A percentile compares a stretch with the other conserved stretches of the same genome.
Evolutionary conservation across 2,113 vertebrate genomes (phyloP).

Genomic region (Eulemur rufifrons): DNA sequence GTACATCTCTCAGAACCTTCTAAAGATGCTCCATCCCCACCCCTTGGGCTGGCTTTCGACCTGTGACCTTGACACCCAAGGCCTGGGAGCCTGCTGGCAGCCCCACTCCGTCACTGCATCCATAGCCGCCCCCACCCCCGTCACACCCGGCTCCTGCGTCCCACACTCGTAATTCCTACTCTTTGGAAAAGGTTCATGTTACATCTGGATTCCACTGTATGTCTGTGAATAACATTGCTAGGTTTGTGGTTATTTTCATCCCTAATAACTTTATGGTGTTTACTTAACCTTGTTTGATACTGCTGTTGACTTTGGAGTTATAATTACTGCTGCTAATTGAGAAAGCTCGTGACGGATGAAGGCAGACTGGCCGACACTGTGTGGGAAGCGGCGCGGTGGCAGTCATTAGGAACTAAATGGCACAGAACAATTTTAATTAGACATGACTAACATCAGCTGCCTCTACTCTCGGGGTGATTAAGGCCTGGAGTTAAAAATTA

Average conservation of each 20-base stretch:
- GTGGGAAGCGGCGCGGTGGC: slow-evolving; percentile 17
- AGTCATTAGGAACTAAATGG: slow-evolving; percentile 60
- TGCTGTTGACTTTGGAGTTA: slow-evolving; percentile 71
- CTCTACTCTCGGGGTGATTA: slow-evolving; percentile 48
- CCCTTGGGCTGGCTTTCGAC: not conserved
- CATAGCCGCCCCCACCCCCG: too few species aligned
- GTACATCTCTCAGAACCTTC: not conserved
- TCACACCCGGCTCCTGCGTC: not conserved
- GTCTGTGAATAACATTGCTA: slow-evolving; percentile 29
- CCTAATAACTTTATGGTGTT: slow-evolving; percentile 73
- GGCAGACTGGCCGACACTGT: slow-evolving; percentile 70
- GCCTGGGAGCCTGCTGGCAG: not conserved
- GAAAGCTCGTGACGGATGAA: slow-evolving; percentile 73
- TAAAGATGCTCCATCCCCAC: not conserved
- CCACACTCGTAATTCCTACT: not conserved
- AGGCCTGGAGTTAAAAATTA: slow-evolving; percentile 29
- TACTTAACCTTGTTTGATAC: slow-evolving; percentile 80
- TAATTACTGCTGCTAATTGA: slow-evolving; percentile 79
- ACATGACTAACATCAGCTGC: slow-evolving; percentile 65
- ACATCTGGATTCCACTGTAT: not conserved
- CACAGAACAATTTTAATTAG: slow-evolving; percentile 71
- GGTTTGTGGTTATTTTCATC: slow-evolving; percentile 56
- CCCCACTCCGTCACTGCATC: not conserved
- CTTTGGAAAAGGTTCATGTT: not conserved
- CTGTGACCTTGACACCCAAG: not conserved